Base-by-base conservation (phyloP, 2,888 invertebrate genomes). In the Osmoderma eremita region DNA sequence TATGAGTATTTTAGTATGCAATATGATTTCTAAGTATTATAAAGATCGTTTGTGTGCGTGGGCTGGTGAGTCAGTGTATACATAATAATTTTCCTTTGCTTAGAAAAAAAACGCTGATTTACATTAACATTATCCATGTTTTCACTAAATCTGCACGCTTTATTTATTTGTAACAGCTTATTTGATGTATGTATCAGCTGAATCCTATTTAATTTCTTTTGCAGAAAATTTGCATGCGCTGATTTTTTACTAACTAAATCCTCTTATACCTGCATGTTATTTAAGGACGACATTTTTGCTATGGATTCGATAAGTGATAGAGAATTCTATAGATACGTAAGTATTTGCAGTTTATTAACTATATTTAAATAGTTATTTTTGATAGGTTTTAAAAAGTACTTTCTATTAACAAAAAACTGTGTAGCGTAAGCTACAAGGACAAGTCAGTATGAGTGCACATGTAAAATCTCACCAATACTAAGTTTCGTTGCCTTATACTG, bases 281-380 rank as follows among this genome's bases (percentile, higher is more conserved):
- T 54, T 49, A 61, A 42, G 20, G 24, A 22, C 24, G 12, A 50
- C 24, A 18, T 65, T 24, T 62, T 51, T 65, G 62, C 22, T 61
- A 58, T 67, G 65, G 67, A 69, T 66, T 24, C 69, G 12, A 50
- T 67, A 64, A 74, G 76, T 17, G 74, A 75, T n/a, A 75, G 76
- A 72, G 78, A 78, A 70, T 73, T 76, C 70, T 78, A 76, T 45
- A 78, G 76, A 77, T 79, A 79, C 67, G 80, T 80, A 76, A 80
- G 80, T 79, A 78, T 65, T 69, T 30, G 30, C 6, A 30, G 30
- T 24, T 24, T 24, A 4, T 24, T 24, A 24, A 24, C 5, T 24
- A 24, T 24, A 24, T 24, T 24, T 24, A 24, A 4, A 24, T 24
- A 24, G 24, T 24, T 24, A 24, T 24, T 24, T 24, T 24, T 24